Evolutionary conservation across 2,113 vertebrate genomes (phyloP), one percentile per base, ranked within the genome.

Genomic region (Baryphthengus martii): DNA sequence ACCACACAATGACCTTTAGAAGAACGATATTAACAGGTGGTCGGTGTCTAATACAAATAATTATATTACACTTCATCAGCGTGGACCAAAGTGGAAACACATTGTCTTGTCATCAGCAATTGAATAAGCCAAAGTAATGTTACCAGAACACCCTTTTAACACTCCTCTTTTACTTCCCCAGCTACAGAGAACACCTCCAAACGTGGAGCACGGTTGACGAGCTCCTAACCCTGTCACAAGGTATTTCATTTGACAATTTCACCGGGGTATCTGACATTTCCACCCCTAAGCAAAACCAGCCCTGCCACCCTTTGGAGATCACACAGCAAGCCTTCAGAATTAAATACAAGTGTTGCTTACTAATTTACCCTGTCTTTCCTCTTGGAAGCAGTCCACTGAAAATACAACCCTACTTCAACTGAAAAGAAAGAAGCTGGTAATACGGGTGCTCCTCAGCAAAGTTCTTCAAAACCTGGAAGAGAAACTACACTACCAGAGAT

Each of bases 11-110:
- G 98, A 98, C 98, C 98, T 98, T 98, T 98, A 98, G 85, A 95
- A 98, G 98, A 99, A 98, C 66, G 98, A 98, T 98, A 97, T 97
- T 92, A 99, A 99, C 99, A 99, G 99, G 98, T 99, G 98, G 98
- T 89, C 94, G 97, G 90, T 71, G 79, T 89, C 96, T 97, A 95
- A 98, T 90, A 98, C 96, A 97, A 97, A 97, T 97, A 98, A 98
- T 97, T 98, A 96, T 96, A 98, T 98, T 98, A 98, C 98, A 98
- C 97, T 98, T 97, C 76, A 87, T 95, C 96, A 97, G 97, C 26
- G 9, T 87, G 90, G 89, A 97, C 95, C 96, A 92, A 98, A 98
- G 96, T 82, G 70, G 96, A 98, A 97, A 98, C 89, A 96, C 98
- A 97, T 97, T 98, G 98, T 98, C 97, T 98, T 98, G 98, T 98